These are phyloP conservation scores for Pangasius djambal DNA, from an alignment of 2,797 vertebrate genomes.

Conservation along the genomic window DNA sequence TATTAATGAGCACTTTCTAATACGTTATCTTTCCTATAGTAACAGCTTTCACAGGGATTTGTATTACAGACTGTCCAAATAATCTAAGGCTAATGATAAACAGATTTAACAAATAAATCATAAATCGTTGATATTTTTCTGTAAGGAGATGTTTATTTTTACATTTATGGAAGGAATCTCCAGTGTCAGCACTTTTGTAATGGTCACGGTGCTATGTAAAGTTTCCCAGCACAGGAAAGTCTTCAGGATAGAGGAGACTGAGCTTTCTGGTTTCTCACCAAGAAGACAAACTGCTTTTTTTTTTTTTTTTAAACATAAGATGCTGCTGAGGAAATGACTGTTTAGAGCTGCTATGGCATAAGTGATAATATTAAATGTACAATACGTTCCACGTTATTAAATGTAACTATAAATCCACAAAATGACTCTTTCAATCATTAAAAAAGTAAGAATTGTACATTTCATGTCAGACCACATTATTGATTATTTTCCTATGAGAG, in stretches of 20 bases:
- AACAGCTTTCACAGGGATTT: background rate
- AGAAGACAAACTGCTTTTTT: background rate
- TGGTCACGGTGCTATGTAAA: background rate
- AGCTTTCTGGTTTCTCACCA: background rate
- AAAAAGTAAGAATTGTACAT: too few species aligned
- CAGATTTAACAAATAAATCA: background rate
- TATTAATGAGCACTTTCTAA: background rate
- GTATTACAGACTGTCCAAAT: background rate
- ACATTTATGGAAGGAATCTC: background rate
- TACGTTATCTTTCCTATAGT: background rate
- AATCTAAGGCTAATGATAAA: background rate
- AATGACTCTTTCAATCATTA: background rate
- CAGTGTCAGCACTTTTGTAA: background rate
- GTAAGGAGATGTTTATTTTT: background rate
- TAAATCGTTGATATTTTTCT: background rate
- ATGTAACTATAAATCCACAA: background rate
- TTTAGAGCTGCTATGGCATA: background rate
- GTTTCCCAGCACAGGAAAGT: background rate
- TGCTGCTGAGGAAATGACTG: background rate
- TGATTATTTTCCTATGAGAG: too few species aligned
- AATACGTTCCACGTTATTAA: background rate
- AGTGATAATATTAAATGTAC: background rate
- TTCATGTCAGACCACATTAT: too few species aligned
- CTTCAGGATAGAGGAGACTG: background rate
- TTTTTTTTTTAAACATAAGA: background rate